Evolutionary conservation across 53 echinoderm and acorn worm species (phyloP).

Genomic region (Apostichopus leukothele): DNA sequence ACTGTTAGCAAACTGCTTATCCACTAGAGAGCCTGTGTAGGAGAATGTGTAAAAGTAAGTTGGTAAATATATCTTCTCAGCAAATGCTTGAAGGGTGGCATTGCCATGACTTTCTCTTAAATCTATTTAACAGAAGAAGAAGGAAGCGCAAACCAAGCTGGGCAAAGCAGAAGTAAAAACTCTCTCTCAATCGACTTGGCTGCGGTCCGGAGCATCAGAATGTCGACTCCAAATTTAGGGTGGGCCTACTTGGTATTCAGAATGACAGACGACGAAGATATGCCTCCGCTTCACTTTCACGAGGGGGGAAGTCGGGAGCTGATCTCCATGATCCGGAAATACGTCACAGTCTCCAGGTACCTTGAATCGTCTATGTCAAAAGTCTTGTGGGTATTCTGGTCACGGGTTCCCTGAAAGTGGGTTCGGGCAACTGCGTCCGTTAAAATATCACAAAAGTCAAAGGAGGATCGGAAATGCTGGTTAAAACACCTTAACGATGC

Average conservation of each 20-base stretch:
- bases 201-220: slow-evolving; percentile 81
- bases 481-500: too few relatives aligned
- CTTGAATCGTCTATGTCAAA: background rate
- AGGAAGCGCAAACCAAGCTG: background rate
- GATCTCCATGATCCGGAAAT: slow-evolving; percentile 66
- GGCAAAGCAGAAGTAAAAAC: slow-evolving; percentile 53
- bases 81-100: too few relatives aligned
- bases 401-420: too few relatives aligned
- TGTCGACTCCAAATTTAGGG: slow-evolving; percentile 86
- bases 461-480: too few relatives aligned
- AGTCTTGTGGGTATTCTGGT: too few relatives aligned
- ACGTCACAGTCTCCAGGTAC: slow-evolving; percentile 89
- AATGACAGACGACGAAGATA: slow-evolving; percentile 77
- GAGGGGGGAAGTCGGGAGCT: slow-evolving; percentile 85
- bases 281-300: slow-evolving; percentile 98
- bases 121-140: background rate
- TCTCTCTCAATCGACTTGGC: slow-evolving; percentile 74
- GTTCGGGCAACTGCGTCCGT: too few relatives aligned
- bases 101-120: too few relatives aligned
- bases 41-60: too few relatives aligned
- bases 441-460: too few relatives aligned
- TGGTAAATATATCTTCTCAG: too few relatives aligned
- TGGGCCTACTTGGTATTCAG: slow-evolving; percentile 91
- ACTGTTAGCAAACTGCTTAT: too few relatives aligned
- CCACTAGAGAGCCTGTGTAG: too few relatives aligned